These are phyloP conservation scores for Harpagoxenus sublaevis DNA, from an alignment of 2,888 invertebrate species.

Conservation along the genomic window DNA sequence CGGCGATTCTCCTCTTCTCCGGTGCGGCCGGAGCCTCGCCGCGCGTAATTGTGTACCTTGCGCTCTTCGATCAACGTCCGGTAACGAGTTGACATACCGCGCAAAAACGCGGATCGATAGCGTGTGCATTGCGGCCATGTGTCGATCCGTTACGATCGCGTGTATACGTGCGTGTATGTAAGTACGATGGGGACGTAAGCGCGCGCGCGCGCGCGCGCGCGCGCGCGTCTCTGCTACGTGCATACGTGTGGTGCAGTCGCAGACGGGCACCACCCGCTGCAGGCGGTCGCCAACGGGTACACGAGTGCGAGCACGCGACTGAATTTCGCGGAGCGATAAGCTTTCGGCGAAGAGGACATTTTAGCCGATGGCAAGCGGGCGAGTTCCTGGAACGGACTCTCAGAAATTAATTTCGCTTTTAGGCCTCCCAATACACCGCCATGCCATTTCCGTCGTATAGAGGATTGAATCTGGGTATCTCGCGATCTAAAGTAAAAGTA, in stretches of 20 bases:
- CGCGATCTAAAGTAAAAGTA: background rate
- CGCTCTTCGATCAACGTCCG: conserved; percentile 80
- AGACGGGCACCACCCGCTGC: conserved; percentile 59
- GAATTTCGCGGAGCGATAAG: conserved; percentile 80
- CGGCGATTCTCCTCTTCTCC: conserved; percentile 72
- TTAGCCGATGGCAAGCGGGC: conserved; percentile 14
- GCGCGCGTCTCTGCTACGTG: background rate
- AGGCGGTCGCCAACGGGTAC: conserved; percentile 57
- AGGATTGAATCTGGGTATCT: background rate
- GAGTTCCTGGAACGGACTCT: conserved; percentile 25
- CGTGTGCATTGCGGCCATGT: conserved; percentile 71
- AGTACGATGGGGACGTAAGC: conserved; percentile 21
- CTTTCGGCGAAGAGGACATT: conserved; percentile 77
- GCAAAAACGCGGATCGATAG: conserved; percentile 81
- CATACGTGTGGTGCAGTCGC: conserved; percentile 41
- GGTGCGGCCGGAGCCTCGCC: conserved; percentile 63
- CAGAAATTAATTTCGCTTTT: conserved; percentile 31
- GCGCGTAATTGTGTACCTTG: conserved; percentile 78
- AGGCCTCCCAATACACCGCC: background rate
- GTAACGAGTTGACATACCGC: conserved; percentile 83
- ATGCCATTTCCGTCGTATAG: background rate
- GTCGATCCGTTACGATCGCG: conserved; percentile 40
- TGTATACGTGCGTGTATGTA: conserved; percentile 53
- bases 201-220: background rate
- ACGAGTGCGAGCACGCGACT: conserved; percentile 71